Conservation (phyloP, 2,113 vertebrate species). For the Xiphophorus couchianus region DNA sequence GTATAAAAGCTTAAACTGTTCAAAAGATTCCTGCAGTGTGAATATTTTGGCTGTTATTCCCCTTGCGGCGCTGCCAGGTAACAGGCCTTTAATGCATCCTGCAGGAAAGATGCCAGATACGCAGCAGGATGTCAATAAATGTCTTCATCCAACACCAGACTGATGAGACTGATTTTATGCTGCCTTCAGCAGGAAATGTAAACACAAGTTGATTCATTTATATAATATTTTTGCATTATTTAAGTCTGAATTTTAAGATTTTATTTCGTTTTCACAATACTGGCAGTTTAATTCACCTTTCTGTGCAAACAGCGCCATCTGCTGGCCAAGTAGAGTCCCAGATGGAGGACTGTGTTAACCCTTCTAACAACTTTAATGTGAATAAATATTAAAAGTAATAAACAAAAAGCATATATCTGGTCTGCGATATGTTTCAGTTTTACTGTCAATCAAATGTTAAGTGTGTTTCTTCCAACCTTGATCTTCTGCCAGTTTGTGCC, state of each 20-base stretch:
- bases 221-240: neutral
- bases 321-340: slow-evolving; percentile 27
- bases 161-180: neutral
- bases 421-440: too few relatives aligned
- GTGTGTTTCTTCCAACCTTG: too few relatives aligned
- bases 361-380: neutral
- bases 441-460: too few relatives aligned
- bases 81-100: neutral
- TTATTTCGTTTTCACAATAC: neutral
- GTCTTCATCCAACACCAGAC: neutral
- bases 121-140: neutral
- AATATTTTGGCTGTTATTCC: neutral
- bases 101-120: neutral
- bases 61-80: neutral
- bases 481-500: too few relatives aligned
- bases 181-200: neutral
- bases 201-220: neutral
- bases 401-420: neutral
- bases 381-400: neutral
- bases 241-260: neutral
- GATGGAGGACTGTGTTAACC: neutral
- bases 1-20: neutral
- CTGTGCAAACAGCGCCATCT: slow-evolving; percentile 42
- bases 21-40: neutral
- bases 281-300: slow-evolving; percentile 7